Evolutionary conservation across 2,113 vertebrate genomes (phyloP), one percentile per base, ranked within the genome.

Genomic region (Pteronura brasiliensis): DNA sequence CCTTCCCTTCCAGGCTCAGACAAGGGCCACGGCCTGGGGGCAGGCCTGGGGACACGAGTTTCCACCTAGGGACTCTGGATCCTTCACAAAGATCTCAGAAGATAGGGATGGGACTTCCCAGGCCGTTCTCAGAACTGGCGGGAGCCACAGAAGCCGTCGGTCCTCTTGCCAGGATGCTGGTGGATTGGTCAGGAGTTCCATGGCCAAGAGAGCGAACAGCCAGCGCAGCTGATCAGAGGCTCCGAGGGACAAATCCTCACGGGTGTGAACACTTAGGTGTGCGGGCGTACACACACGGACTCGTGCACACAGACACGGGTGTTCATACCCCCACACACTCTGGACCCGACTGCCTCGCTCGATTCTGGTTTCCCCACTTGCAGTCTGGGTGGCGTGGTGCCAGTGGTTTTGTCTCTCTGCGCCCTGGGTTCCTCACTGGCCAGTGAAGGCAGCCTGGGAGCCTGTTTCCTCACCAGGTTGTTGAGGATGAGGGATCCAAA

Each of bases 211-310:
- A 36, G 25, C 0, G 6, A 6, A 44, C 17, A 27, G 79, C 59
- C 10, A 6, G 25, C 47, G 2, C 0, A 4, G 81, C 52, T 27
- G 12, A 82, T 20, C 61, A 27, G 63, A 83, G 94, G 36, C 31
- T n/a, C 86, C 4, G 0, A 6, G 0, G 36, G 39, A 57, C 42
- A 55, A 72, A 4, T 12, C 65, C 0, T 1, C 57, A 7, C 0
- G 2, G 7, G 81, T 3, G 3, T 18, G 87, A 69, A 7, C 27
- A 20, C 17, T 5, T 5, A 27, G 23, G 12, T 17, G 4, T 9
- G 13, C 49, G n/a, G 4, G 3, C 3, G 1, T 0, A 18, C 3
- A 0, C 1, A 59, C 21, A 7, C 0, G 5, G 13, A 55, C 3
- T 7, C 4, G 4, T 0, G 0, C 39, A 42, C 52, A 1, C 29